A percentile compares a stretch with the other conserved stretches of the same genome.
phyloP scores from a whole-genome alignment of 1,140 invertebrate species.

The Drosophila watanabei region DNA sequence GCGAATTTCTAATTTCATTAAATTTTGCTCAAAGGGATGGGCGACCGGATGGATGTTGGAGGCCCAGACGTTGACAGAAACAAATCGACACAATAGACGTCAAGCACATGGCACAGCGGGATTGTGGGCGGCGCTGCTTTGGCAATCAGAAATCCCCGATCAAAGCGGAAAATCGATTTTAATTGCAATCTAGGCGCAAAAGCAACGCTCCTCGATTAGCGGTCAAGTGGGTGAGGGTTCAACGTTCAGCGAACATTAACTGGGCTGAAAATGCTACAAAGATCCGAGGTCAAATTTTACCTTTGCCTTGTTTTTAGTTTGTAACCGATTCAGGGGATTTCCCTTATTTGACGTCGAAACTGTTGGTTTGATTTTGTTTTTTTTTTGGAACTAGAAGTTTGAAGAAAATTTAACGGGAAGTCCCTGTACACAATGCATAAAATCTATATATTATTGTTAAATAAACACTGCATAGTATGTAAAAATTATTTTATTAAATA shows the following conservation, averaged over 20 bases:
- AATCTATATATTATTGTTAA: too few species aligned
- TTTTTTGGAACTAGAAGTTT: too few species aligned
- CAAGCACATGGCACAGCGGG: slow-evolving; percentile 31
- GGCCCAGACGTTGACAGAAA: slow-evolving; percentile 76
- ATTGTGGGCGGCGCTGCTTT: slow-evolving; percentile 48
- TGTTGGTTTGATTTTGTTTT: too few species aligned
- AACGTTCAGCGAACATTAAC: slow-evolving; percentile 9
- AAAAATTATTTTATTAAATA: too few species aligned
- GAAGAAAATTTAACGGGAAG: too few species aligned
- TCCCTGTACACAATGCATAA: too few species aligned
- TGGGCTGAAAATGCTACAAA: background rate
- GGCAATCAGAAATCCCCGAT: slow-evolving; percentile 73
- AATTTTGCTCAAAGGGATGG: slow-evolving; percentile 62
- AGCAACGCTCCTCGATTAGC: slow-evolving; percentile 49
- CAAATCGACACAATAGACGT: slow-evolving; percentile 80
- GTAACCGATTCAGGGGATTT: too few species aligned
- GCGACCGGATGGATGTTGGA: slow-evolving; percentile 15
- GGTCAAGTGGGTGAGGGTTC: slow-evolving; percentile 28
- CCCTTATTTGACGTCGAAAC: too few species aligned
- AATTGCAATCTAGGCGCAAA: slow-evolving; percentile 73
- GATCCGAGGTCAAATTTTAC: too few species aligned
- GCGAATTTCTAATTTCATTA: slow-evolving; percentile 81
- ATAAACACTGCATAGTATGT: too few species aligned
- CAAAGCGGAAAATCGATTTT: slow-evolving; percentile 81
- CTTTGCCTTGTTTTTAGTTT: too few species aligned